phyloP scores from a whole-genome alignment of 2,113 vertebrate genomes.

The Perca schrenkii region DNA sequence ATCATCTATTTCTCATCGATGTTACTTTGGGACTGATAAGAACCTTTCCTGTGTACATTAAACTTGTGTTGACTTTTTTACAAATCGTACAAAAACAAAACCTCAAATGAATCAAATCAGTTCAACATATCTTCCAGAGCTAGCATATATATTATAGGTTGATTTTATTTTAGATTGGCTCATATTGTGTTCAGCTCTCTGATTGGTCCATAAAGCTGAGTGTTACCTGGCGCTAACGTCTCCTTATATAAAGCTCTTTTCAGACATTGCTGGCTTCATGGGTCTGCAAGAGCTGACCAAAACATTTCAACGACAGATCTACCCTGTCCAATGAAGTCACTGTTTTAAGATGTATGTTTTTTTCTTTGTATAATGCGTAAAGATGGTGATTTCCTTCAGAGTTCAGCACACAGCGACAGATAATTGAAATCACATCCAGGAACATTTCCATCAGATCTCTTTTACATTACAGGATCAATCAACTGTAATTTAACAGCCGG shows the following conservation, averaged over 20 bases:
- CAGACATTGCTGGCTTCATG: background rate
- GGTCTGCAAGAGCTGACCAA: background rate
- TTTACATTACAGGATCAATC: conserved; percentile 37
- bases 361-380: background rate
- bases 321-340: background rate
- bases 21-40: too few relatives aligned
- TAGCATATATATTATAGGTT: background rate
- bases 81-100: background rate
- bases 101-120: background rate
- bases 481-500: conserved; percentile 25
- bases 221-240: too few relatives aligned
- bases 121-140: background rate
- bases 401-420: background rate
- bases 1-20: too few relatives aligned
- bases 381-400: background rate
- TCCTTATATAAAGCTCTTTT: background rate
- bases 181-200: background rate
- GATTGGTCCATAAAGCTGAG: background rate
- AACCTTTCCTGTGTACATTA: too few relatives aligned
- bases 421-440: conserved; percentile 5
- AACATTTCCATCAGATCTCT: conserved; percentile 21
- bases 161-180: background rate
- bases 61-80: too few relatives aligned
- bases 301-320: background rate
- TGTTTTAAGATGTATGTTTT: background rate